A percentile compares a stretch with the other conserved stretches of the same genome.
Conservation (phyloP, 1,140 invertebrate species). For the Philaenus spumarius region DNA sequence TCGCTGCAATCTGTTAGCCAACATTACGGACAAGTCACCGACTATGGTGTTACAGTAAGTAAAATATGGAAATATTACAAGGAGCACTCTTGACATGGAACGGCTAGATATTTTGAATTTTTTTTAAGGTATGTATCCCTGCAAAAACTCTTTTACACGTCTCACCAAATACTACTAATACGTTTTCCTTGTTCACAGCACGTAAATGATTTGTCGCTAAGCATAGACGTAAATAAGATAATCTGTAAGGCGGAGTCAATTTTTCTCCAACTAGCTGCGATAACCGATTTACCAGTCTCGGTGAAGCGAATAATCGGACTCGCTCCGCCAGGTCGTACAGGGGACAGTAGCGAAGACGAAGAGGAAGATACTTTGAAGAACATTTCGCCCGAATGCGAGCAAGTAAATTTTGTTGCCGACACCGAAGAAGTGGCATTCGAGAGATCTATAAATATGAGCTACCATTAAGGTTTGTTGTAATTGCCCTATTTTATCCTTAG, state of each 20-base stretch:
- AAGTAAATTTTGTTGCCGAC: not conserved
- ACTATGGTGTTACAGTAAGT: no score
- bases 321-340: conserved; percentile 11
- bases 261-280: conserved; percentile 69
- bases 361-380: not conserved
- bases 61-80: no score
- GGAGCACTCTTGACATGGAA: no score
- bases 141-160: no score
- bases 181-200: conserved; percentile 57
- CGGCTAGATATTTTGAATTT: no score
- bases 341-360: conserved; percentile 4
- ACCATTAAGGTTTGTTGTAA: no score
- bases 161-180: conserved; percentile 12
- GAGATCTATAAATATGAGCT: conserved; percentile 5
- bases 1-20: no score
- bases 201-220: conserved; percentile 84
- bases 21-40: no score
- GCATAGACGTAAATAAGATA: conserved; percentile 71
- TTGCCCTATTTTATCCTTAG: no score
- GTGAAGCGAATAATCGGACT: conserved; percentile 61
- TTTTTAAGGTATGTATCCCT: no score
- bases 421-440: conserved; percentile 5
- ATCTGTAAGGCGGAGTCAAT: conserved; percentile 84
- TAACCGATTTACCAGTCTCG: conserved; percentile 54
- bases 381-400: not conserved